phyloP scores from a whole-genome alignment of 2,797 vertebrate species.

The Amblyopsis hoosieri region DNA sequence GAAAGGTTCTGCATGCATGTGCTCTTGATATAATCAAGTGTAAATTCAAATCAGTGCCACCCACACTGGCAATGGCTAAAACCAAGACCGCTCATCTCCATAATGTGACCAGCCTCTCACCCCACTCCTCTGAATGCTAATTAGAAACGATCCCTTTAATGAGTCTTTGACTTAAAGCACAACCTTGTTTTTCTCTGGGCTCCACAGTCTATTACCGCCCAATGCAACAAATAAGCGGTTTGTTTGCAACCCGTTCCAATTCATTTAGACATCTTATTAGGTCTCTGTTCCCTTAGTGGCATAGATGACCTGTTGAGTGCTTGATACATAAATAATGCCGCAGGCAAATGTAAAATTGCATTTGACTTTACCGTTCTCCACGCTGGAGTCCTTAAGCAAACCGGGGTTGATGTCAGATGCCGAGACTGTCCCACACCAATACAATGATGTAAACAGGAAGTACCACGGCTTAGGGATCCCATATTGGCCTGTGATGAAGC shows the following conservation, averaged over 20 bases:
- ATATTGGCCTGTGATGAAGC: constrained; percentile 86
- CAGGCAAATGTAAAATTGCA: constrained; percentile 5
- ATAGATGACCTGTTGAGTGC: constrained; percentile 22
- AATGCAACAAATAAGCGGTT: constrained; percentile 39
- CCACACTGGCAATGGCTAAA: neutral
- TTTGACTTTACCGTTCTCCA: constrained; percentile 62
- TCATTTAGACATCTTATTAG: constrained; percentile 35
- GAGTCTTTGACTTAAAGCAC: constrained; percentile 22
- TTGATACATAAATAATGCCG: constrained; percentile 18
- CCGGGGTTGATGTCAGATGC: constrained; percentile 47
- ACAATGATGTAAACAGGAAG: constrained; percentile 89
- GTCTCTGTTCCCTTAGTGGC: constrained; percentile 17
- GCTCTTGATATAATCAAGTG: neutral
- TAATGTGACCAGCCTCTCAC: neutral
- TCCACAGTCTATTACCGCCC: constrained; percentile 44
- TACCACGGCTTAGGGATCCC: constrained; percentile 95
- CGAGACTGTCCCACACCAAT: constrained; percentile 85
- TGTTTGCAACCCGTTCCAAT: constrained; percentile 47
- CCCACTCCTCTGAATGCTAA: constrained; percentile 16
- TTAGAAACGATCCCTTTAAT: constrained; percentile 25
- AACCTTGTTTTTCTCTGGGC: constrained; percentile 8
- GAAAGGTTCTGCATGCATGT: too few species aligned
- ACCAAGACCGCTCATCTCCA: constrained; percentile 10
- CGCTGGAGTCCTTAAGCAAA: constrained; percentile 60
- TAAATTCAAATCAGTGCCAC: neutral